A percentile compares a stretch with the other conserved stretches of the same genome.
phyloP scores from a whole-genome alignment of 1,140 invertebrate species.

The Lasioglossum albipes region DNA sequence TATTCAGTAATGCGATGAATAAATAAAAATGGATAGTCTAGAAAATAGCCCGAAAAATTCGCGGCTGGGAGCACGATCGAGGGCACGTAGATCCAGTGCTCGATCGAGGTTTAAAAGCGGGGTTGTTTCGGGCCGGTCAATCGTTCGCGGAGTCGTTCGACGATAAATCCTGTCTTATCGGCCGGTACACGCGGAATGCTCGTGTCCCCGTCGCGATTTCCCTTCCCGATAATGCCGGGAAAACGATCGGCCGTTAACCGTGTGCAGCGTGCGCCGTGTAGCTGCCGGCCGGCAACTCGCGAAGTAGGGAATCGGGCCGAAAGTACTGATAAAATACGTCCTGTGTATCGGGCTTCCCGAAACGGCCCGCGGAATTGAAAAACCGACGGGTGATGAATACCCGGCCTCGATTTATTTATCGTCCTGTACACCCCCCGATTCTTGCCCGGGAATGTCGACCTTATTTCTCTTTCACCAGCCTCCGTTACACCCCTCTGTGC shows the following conservation, averaged over 20 bases:
- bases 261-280: background rate
- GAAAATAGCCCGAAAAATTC: no score
- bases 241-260: slow-evolving; percentile 33
- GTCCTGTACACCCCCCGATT: no score
- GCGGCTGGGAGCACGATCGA: no score
- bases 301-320: background rate
- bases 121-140: slow-evolving; percentile 18
- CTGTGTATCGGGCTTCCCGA: background rate
- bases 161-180: slow-evolving; percentile 41
- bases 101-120: no score
- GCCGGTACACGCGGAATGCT: slow-evolving; percentile 21
- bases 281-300: background rate
- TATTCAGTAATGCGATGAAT: no score
- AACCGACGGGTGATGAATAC: background rate
- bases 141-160: slow-evolving; percentile 15
- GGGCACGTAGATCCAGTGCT: no score
- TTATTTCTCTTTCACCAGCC: no score
- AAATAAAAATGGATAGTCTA: no score
- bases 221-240: slow-evolving; percentile 23
- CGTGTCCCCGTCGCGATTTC: slow-evolving; percentile 18
- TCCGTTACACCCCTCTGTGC: no score
- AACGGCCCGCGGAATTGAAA: slow-evolving; percentile 13
- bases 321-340: slow-evolving; percentile 35
- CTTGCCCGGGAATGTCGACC: no score
- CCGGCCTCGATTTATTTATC: no score